These are phyloP conservation scores for Diaphora mendica DNA, from an alignment of 2,888 invertebrate genomes.

Conservation along the genomic window DNA sequence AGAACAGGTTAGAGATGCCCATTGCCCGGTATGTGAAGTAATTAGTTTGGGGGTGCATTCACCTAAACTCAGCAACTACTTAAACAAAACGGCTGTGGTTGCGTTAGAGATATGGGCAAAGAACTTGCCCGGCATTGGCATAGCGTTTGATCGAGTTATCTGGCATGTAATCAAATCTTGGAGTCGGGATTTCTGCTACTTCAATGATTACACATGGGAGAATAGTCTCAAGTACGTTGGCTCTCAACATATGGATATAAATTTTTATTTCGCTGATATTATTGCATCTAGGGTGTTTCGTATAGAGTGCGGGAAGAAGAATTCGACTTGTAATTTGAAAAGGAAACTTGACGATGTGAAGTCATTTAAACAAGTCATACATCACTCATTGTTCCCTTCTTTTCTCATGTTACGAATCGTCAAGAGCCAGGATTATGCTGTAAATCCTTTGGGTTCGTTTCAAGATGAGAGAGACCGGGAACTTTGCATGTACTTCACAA, in stretches of 20 bases:
- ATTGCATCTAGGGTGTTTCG: conserved; percentile 59
- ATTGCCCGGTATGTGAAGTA: conserved; percentile 59
- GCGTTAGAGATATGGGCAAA: conserved; percentile 52
- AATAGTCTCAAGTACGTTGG: conserved; percentile 55
- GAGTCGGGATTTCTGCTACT: conserved; percentile 56
- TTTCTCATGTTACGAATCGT: conserved; percentile 22
- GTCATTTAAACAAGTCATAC: conserved; percentile 41
- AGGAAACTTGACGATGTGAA: conserved; percentile 37
- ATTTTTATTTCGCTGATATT: conserved; percentile 47
- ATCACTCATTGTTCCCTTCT: conserved; percentile 46
- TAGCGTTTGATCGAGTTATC: conserved; percentile 59
- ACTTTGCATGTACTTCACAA: conserved; percentile 59
- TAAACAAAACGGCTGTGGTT: conserved; percentile 27
- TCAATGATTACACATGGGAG: conserved; percentile 62
- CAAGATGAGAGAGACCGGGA: conserved; percentile 61
- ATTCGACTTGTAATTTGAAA: conserved; percentile 34
- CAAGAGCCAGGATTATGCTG: conserved; percentile 14
- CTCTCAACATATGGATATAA: conserved; percentile 23
- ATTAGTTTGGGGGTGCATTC: conserved; percentile 56
- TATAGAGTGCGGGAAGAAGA: conserved; percentile 45
- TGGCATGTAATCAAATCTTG: conserved; percentile 58
- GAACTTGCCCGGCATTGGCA: conserved; percentile 44
- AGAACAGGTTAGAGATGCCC: conserved; percentile 24
- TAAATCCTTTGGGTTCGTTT: conserved; percentile 47
- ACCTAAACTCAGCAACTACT: conserved; percentile 40